Evolutionary conservation across 2,113 vertebrate genomes (phyloP).

Genomic region (Salvelinus sp.): DNA sequence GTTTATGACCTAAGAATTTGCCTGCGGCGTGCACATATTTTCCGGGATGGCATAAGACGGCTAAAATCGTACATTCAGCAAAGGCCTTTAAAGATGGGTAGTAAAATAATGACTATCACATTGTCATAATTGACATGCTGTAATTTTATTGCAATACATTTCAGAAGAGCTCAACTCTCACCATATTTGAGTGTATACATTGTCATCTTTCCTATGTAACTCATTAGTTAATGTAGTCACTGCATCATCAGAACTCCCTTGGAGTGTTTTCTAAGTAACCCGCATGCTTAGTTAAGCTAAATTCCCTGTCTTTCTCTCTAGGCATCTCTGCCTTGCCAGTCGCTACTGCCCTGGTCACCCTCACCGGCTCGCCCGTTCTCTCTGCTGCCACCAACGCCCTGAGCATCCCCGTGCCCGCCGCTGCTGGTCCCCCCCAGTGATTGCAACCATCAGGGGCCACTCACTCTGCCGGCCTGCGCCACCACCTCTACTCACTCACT

Average conservation of each 20-base stretch:
- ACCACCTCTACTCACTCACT: constrained; percentile 48
- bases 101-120: background rate
- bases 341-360: constrained; percentile 89
- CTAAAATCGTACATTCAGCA: too few relatives aligned
- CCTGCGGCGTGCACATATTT: too few relatives aligned
- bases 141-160: too few relatives aligned
- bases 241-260: background rate
- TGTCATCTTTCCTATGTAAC: too few relatives aligned
- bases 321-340: constrained; percentile 96
- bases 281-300: too few relatives aligned
- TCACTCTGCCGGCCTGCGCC: constrained; percentile 32
- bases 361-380: constrained; percentile 90
- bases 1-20: too few relatives aligned
- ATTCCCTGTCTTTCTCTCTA: constrained; percentile 47
- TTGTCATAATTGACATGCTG: background rate
- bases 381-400: constrained; percentile 87
- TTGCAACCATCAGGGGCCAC: constrained; percentile 48
- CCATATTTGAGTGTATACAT: too few relatives aligned
- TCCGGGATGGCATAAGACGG: too few relatives aligned
- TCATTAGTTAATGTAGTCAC: too few relatives aligned
- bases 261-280: background rate
- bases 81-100: too few relatives aligned
- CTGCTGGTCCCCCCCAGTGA: constrained; percentile 88
- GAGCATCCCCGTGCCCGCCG: constrained; percentile 84
- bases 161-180: too few relatives aligned